Base-by-base conservation (phyloP, 1,140 invertebrate species). In the Drosophila sulfurigaster region DNA sequence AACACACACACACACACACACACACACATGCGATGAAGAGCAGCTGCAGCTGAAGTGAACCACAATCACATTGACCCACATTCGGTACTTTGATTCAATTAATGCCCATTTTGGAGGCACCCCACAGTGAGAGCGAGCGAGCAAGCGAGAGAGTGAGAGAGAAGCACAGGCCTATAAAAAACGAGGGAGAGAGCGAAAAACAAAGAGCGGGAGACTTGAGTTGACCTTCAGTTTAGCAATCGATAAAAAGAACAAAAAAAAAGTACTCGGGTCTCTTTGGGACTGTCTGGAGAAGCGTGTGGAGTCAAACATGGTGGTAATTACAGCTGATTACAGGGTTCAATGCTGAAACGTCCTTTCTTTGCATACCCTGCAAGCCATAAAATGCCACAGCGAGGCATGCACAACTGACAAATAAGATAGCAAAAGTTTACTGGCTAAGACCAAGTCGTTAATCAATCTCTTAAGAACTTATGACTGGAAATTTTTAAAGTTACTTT, bases 291-390 rank as follows among this genome's bases (percentile, higher is more conserved):
- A 35, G 25, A 43, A 45, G n/a, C 28, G 41, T 70, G 49, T 56
- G 15, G 11, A 10, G 46, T 43, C 38, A 48, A 25, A 52, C 41
- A 38, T 46, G 48, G 15, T 62, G 49, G 71, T 68, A 74, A 74
- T 74, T 74, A 56, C 56, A 20, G 57, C 43, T 66, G 63, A 66
- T 52, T 79, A 59, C 46, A 66, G 63, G 75, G 82, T 75, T 87
- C 75, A 87, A 79, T 87, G 82, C 67, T 65, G 67, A 65, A 72
- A 62, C 66, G 51, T 38, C 11, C 62, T 43, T 45, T 3, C 13
- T 49, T 69, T 62, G 6, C 30, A 49, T 10, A 65, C 51, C 62
- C 63, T 63, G 38, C 1, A 43, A 25, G 11, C 1, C 30, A 32
- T 10, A 32, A 35, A 16, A 1, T 57, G 3, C 3, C 1, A 8